Evolutionary conservation across 2,113 vertebrate genomes (phyloP), one percentile per base, ranked within the genome.

Genomic region (Maccullochella peelii): DNA sequence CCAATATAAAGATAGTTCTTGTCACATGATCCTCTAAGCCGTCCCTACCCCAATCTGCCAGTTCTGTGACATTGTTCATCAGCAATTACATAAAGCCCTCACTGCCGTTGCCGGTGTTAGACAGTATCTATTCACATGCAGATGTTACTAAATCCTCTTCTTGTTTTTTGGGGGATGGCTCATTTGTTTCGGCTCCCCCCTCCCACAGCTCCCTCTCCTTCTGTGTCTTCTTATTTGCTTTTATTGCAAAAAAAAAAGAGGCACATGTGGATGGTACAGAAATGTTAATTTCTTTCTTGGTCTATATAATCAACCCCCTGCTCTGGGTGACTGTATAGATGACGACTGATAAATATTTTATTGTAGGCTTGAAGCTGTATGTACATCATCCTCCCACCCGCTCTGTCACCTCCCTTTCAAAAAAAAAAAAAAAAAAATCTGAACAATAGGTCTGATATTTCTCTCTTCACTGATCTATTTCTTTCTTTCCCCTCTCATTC

Each of bases 91-190:
- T 88, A 84, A 93, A 95, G 89, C 95, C 93, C 90, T 94, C 66
- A 72, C 73, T 91, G 84, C 82, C 12, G 44, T 77, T 58, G 85
- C 94, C 80, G 59, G 94, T 93, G 94, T 95, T 92, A 93, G 91
- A 88, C 89, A 91, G 89, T 49, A 25, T 81, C 94, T 77, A 97
- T 98, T 99, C 97, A 97, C 95, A 98, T 98, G 97, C 96, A 98
- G 96, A 98, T 98, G 94, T 94, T 88, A 75, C 88, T 96, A 96
- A 97, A 97, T 97, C 97, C 96, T 93, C 83, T 94, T 96, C 95
- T 85, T 90, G 83, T 92, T 59, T 90, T 90, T 88, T 86, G 14
- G 73, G 65, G 83, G 88, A 86, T 86, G 73, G 85, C 77, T 88
- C 73, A 78, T 93, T 91, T 88, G 86, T 82, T 80, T 86, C 85